Percentiles rank a stretch among this genome's conserved stretches.
phyloP scores from a whole-genome alignment of 1,140 invertebrate genomes.

The Pseudomyrmex pallidus region DNA sequence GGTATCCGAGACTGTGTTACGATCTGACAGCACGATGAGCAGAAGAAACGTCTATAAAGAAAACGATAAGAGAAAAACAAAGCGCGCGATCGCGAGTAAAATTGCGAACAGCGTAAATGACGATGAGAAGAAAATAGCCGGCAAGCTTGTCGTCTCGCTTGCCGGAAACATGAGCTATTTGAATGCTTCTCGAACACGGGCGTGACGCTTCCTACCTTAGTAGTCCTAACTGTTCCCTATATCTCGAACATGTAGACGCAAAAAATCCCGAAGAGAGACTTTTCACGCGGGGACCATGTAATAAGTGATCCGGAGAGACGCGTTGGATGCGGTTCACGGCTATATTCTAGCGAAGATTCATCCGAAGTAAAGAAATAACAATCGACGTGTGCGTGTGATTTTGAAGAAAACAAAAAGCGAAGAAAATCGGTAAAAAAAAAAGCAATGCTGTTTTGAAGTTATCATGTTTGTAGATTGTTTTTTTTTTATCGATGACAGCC shows the following conservation, averaged over 20 bases:
- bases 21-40: background rate
- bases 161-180: slow-evolving; percentile 39
- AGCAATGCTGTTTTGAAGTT: slow-evolving; percentile 31
- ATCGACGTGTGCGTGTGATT: slow-evolving; percentile 10
- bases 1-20: slow-evolving; percentile 10
- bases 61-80: background rate
- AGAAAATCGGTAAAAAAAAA: slow-evolving; percentile 9
- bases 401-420: background rate
- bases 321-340: slow-evolving; percentile 6
- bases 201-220: slow-evolving; percentile 44
- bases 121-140: slow-evolving; percentile 18
- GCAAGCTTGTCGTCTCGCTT: slow-evolving; percentile 38
- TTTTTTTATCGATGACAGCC: slow-evolving; percentile 64
- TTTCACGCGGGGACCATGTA: slow-evolving; percentile 48
- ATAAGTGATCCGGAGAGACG: slow-evolving; percentile 37
- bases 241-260: slow-evolving; percentile 45
- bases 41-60: background rate
- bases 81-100: slow-evolving; percentile 25
- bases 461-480: slow-evolving; percentile 64
- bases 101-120: slow-evolving; percentile 34
- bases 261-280: slow-evolving; percentile 46
- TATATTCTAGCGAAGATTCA: background rate
- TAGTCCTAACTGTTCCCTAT: slow-evolving; percentile 41
- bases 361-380: slow-evolving; percentile 8
- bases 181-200: slow-evolving; percentile 21